A percentile compares a stretch with the other conserved stretches of the same genome.
Evolutionary conservation across 2,113 vertebrate genomes (phyloP).

Genomic region (Oenanthe oenanthe): DNA sequence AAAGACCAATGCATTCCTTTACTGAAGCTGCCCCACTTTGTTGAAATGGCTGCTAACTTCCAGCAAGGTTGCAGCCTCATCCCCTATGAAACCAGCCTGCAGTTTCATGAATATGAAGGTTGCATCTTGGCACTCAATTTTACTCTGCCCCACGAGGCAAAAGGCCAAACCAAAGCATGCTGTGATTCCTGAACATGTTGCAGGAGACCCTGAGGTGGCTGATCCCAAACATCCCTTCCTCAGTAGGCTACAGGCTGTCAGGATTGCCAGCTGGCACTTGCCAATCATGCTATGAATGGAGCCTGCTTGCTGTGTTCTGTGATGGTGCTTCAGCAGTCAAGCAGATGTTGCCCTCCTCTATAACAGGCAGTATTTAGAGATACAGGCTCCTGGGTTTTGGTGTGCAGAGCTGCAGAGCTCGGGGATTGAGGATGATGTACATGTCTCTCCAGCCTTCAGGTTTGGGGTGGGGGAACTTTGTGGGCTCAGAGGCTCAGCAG

Average conservation of each 20-base stretch:
- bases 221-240: neutral
- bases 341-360: neutral
- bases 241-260: neutral
- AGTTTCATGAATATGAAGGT: neutral
- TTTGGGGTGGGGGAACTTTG: neutral
- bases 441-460: neutral
- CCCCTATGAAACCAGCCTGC: neutral
- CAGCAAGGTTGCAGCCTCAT: neutral
- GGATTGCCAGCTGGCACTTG: neutral
- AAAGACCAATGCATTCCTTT: neutral
- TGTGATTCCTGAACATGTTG: neutral
- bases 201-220: neutral
- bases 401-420: neutral
- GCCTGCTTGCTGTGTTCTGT: neutral
- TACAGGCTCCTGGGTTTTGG: neutral
- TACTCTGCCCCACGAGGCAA: neutral
- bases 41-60: neutral
- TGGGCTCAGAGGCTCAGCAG: neutral
- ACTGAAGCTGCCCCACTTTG: neutral
- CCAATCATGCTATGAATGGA: neutral
- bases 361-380: neutral
- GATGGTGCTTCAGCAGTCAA: fast-evolving
- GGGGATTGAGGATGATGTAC: fast-evolving
- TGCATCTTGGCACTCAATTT: neutral
- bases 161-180: neutral